phyloP scores from a whole-genome alignment of 2,888 invertebrate genomes.

The Augiades crinisus region DNA sequence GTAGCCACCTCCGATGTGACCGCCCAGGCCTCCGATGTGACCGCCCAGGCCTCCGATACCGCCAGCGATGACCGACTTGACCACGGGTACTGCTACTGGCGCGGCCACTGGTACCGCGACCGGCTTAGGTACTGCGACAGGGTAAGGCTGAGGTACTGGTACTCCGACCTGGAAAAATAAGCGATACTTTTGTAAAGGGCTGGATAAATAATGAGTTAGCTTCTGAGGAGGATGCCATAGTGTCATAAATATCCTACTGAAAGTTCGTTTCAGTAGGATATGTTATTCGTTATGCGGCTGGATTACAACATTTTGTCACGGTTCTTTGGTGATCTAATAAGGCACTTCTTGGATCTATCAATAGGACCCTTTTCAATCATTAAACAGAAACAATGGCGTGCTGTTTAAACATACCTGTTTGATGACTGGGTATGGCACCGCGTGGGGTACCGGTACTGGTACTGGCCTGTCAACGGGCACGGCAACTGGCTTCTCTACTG shows the following conservation, averaged over 20 bases:
- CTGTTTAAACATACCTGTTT: too few relatives aligned
- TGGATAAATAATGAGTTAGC: too few relatives aligned
- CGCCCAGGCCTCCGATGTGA: constrained; percentile 36
- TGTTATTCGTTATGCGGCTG: too few relatives aligned
- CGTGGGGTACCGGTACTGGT: constrained; percentile 67
- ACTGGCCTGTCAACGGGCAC: constrained; percentile 79
- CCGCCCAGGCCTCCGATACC: constrained; percentile 36
- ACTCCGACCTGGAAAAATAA: constrained; percentile 61
- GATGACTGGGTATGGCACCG: constrained; percentile 67
- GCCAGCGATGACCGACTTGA: constrained; percentile 44
- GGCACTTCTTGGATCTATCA: too few relatives aligned
- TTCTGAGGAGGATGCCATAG: too few relatives aligned
- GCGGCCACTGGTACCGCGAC: constrained; percentile 66
- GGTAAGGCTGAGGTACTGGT: constrained; percentile 72
- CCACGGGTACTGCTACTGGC: constrained; percentile 56
- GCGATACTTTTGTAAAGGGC: neutral
- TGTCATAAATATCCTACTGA: too few relatives aligned
- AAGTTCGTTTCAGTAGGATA: too few relatives aligned
- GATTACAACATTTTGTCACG: too few relatives aligned
- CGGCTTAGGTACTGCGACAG: constrained; percentile 67
- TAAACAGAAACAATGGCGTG: too few relatives aligned
- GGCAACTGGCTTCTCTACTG: constrained; percentile 72
- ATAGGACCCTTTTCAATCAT: too few relatives aligned
- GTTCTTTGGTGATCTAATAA: too few relatives aligned
- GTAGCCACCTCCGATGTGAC: constrained; percentile 38